Percentiles rank a stretch among this genome's conserved stretches.
Evolutionary conservation across 35 echinoderm and acorn worm species (phyloP).

Genomic region (Ophiothrix spiculata): DNA sequence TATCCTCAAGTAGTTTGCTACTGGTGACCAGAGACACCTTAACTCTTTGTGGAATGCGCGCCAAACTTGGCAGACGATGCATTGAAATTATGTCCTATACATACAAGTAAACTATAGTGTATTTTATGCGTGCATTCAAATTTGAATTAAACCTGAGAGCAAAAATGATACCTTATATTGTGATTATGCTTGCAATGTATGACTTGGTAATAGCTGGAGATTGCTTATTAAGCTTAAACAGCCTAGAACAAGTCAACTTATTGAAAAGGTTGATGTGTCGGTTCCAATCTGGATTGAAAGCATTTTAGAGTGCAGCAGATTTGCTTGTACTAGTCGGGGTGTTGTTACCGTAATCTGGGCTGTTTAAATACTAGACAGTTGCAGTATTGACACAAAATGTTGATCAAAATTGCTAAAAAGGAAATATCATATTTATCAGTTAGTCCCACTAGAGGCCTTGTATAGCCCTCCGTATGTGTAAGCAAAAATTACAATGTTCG

Average conservation of each 20-base stretch:
- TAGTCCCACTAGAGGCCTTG: neutral
- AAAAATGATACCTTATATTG: no score
- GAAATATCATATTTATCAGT: neutral
- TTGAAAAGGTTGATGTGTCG: neutral
- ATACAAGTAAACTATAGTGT: neutral
- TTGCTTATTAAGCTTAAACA: neutral
- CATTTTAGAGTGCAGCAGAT: no score
- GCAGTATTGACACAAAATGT: neutral
- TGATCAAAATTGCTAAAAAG: neutral
- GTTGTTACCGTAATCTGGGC: conserved; percentile 3
- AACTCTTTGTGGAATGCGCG: neutral
- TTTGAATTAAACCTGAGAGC: no score
- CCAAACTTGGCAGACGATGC: neutral
- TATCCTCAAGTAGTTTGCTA: neutral
- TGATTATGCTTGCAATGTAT: neutral
- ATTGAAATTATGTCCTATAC: neutral
- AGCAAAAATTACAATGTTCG: neutral
- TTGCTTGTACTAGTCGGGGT: neutral
- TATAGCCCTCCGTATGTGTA: neutral
- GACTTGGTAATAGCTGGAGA: neutral
- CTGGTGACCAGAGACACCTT: neutral
- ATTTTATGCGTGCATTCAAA: neutral
- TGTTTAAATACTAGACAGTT: conserved; percentile 7
- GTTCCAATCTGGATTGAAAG: neutral
- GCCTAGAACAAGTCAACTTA: neutral